Base-by-base conservation (phyloP, 2,888 invertebrate species). In the Catocala nupta region DNA sequence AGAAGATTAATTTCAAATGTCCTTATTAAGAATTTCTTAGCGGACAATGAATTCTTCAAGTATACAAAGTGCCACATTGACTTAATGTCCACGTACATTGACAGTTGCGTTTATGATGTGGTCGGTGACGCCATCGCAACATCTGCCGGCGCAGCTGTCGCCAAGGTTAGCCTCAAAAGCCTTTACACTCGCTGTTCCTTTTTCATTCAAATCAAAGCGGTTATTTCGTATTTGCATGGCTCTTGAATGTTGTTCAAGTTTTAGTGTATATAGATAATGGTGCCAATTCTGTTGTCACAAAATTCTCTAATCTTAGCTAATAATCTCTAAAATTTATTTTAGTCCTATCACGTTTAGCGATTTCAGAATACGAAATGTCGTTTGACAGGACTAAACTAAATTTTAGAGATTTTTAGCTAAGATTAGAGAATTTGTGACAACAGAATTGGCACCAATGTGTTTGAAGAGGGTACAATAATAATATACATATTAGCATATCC, bases 121-220 rank as follows among this genome's bases (percentile, higher is more conserved):
- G 66, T 58, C 57, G 67, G 63, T 83, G 85, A 84, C 84, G 84
- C 65, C 83, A 85, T 70, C 67, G 55, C 66, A 63, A 76, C 86
- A 86, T 86, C 86, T 86, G 84, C 81, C 77, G 68, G 49, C 78
- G 81, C 86, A 86, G 84, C 83, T 85, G 86, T 76, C 73, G 48
- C 62, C 81, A 84, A 86, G 84, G 83, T 80, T 82, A 75, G 69
- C 68, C 69, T 63, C 59, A 59, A 71, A 63, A 75, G 75, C 73
- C 79, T 80, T 78, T 74, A 59, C 56, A 59, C 36, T 52, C 33
- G 60, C 54, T 67, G 60, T 45, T 76, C 61, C 62, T 70, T 65
- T 61, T 61, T 57, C 49, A 61, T 64, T 61, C 42, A 70, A 75
- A 78, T 78, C 64, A 71, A 61, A 67, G 55, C 51, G 34, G 36